phyloP scores from a whole-genome alignment of 2,113 vertebrate species.

The Micronycteris hirsuta region DNA sequence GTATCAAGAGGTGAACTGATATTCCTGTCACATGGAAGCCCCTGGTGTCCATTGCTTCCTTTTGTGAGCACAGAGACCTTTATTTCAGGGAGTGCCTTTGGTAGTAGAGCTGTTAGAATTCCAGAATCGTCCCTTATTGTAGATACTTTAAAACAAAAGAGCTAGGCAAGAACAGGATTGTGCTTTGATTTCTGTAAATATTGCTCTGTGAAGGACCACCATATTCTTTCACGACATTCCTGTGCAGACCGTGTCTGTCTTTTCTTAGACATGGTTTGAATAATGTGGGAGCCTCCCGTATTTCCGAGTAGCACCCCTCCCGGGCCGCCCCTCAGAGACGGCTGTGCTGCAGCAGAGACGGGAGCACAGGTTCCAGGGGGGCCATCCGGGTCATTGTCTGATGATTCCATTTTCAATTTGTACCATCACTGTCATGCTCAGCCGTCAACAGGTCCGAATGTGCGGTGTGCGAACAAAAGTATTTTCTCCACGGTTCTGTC shows the following conservation, averaged over 20 bases:
- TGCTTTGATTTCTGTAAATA: neutral
- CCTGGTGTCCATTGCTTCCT: neutral
- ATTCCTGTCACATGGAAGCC: neutral
- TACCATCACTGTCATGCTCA: slow-evolving; percentile 33
- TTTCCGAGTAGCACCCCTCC: neutral
- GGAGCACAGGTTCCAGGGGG: neutral
- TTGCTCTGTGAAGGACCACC: neutral
- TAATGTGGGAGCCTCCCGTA: neutral
- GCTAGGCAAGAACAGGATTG: rapidly evolving
- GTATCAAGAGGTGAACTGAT: neutral
- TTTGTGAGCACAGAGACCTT: neutral
- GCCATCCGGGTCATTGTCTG: neutral
- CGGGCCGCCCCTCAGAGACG: neutral
- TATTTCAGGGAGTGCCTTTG: neutral
- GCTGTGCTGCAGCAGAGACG: neutral
- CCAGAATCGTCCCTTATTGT: neutral
- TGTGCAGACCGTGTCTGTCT: neutral
- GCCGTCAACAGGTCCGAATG: slow-evolving; percentile 25
- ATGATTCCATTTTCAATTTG: slow-evolving; percentile 60
- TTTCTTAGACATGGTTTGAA: neutral
- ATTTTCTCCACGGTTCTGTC: slow-evolving; percentile 36
- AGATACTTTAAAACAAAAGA: neutral
- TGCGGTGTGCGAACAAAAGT: slow-evolving; percentile 7
- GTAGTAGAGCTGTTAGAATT: neutral
- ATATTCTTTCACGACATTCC: slow-evolving; percentile 14